Percentiles rank a stretch among this genome's conserved stretches.
phyloP scores from a whole-genome alignment of 2,888 invertebrate species.

The Lasioglossum zephyrum region DNA sequence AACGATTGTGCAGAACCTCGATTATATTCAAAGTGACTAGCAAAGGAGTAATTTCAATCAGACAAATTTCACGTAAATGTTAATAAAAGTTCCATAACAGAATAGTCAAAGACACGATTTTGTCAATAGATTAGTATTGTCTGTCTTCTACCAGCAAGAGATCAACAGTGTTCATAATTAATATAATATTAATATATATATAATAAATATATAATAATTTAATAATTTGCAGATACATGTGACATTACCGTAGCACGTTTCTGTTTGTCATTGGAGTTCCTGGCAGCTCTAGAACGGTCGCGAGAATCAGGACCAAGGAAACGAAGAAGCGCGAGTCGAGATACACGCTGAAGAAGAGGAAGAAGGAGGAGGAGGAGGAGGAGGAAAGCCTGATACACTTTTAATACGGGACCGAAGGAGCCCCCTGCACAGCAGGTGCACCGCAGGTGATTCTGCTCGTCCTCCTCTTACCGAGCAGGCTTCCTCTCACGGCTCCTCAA shows the following conservation, averaged over 20 bases:
- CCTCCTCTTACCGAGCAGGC: constrained; percentile 69
- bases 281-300: constrained; percentile 31
- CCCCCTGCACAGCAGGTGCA: constrained; percentile 84
- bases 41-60: neutral
- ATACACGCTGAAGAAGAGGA: neutral
- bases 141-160: neutral
- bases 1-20: neutral
- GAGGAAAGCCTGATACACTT: constrained; percentile 74
- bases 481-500: constrained; percentile 71
- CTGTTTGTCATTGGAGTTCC: neutral
- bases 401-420: constrained; percentile 78
- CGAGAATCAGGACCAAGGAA: constrained; percentile 37
- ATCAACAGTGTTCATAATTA: neutral
- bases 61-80: neutral
- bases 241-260: neutral
- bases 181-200: too few species aligned
- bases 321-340: constrained; percentile 21
- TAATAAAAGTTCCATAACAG: neutral
- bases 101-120: neutral
- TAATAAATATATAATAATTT: too few species aligned
- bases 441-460: constrained; percentile 82
- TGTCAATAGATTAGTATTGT: too few species aligned
- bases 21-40: too few species aligned
- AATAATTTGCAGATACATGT: neutral
- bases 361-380: constrained; percentile 30